Base-by-base conservation (phyloP, 1,140 invertebrate genomes). In the Eriosoma lanigerum region DNA sequence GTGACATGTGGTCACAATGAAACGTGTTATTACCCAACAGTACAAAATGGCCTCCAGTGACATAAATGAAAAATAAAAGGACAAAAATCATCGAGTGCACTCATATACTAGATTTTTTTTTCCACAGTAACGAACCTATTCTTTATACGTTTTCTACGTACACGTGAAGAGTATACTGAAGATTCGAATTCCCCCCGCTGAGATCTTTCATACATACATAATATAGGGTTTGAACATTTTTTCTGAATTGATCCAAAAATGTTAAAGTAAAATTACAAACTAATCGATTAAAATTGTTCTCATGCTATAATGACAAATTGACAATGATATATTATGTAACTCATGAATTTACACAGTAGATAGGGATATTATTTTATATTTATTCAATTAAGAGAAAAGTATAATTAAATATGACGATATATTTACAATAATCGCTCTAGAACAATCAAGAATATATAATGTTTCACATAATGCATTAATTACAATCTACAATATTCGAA, bases 91-190 rank as follows among this genome's bases (percentile, higher is more conserved):
- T 26, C 44, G 44, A 70, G 66, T 19, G 66, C 46, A 48, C 66
- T 70, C 24, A 12, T 48, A 68, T n/a, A 38, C 3, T 38, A 38
- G n/a, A 24, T 68, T 68, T 21, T 70, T 64, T 68, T 70, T 48
- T 70, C 66, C 46, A 48, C 66, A 70, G 46, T 70, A 48, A 70
- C 66, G 66, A 70, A 70, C 44, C 44, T 48, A 70, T 70, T 70
- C 66, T 48, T 10, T 21, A 5, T 38, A 19, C 12, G 15, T 17
- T 50, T 24, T 48, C 44, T 17, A 50, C 32, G 32, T 38, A 8
- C 46, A 26, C 44, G 48, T n/a, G 21, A 70, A 48, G 46, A 70
- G 21, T n/a, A 48, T 26, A 26, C 66, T 48, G 46, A 70, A 70
- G 66, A 70, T 70, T 48, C 44, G 44, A 50, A 50, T 10, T 26